Evolutionary conservation across 2,888 invertebrate species (phyloP).

Genomic region (Omphaloscelis lunosa): DNA sequence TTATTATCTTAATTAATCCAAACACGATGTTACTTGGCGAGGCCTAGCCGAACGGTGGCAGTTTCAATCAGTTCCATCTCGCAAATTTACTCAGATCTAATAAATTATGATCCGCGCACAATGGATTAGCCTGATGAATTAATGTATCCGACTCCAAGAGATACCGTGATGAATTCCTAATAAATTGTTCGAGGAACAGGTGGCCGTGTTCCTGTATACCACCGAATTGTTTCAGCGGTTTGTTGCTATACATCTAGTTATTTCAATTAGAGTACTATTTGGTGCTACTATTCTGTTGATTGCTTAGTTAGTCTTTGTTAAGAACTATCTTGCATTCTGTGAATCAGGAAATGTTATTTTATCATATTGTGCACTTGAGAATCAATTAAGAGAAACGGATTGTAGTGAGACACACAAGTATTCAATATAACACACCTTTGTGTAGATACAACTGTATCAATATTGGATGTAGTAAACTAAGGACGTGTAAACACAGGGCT

Average conservation of each 20-base stretch:
- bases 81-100: conserved; percentile 71
- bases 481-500: conserved; percentile 20
- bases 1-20: conserved; percentile 68
- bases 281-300: conserved; percentile 1
- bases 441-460: conserved; percentile 29
- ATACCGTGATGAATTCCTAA: conserved; percentile 67
- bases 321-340: background rate
- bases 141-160: conserved; percentile 68
- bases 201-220: conserved; percentile 31
- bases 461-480: conserved; percentile 45
- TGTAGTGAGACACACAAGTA: conserved; percentile 40
- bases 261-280: conserved; percentile 24
- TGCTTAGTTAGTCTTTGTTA: conserved; percentile 5
- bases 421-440: conserved; percentile 25
- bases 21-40: conserved; percentile 46
- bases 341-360: background rate
- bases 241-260: conserved; percentile 10
- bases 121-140: conserved; percentile 71
- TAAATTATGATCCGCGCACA: conserved; percentile 71
- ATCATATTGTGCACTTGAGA: conserved; percentile 6
- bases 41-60: conserved; percentile 57
- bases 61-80: conserved; percentile 67
- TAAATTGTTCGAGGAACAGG: conserved; percentile 63
- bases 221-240: conserved; percentile 27
- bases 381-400: conserved; percentile 23